These are phyloP conservation scores for Macrosoma leucophasiata DNA, from an alignment of 2,888 invertebrate genomes.

Conservation along the genomic window DNA sequence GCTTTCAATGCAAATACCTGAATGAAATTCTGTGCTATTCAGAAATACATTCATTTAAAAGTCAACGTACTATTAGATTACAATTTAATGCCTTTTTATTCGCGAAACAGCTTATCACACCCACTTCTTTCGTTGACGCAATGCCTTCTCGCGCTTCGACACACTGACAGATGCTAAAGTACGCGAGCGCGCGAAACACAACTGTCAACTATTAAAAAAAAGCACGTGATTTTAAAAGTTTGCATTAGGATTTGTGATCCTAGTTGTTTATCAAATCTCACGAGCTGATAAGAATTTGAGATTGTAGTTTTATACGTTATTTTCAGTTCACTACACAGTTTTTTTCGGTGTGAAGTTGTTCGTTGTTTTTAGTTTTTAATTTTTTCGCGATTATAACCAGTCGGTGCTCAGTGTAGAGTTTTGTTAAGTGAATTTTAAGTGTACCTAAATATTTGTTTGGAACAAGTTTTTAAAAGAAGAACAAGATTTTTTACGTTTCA, in stretches of 20 bases:
- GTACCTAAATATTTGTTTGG: conserved; percentile 1
- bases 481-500: too few relatives aligned
- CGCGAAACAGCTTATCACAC: conserved; percentile 28
- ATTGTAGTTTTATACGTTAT: conserved; percentile 10
- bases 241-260: conserved; percentile 8
- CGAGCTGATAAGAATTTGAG: conserved; percentile 12
- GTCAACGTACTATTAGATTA: too few relatives aligned
- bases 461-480: too few relatives aligned
- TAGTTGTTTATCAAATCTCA: conserved; percentile 20
- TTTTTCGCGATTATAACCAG: background rate
- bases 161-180: conserved; percentile 30
- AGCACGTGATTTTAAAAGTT: conserved; percentile 19
- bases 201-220: conserved; percentile 27
- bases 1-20: too few relatives aligned
- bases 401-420: too few relatives aligned
- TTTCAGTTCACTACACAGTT: conserved; percentile 18
- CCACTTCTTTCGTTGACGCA: conserved; percentile 26
- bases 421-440: conserved; percentile 2
- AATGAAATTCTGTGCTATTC: too few relatives aligned
- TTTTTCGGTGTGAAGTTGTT: too few relatives aligned
- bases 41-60: too few relatives aligned
- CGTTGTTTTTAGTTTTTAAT: background rate
- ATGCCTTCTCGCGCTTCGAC: conserved; percentile 26
- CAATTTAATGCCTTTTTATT: too few relatives aligned
- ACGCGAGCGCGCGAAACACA: conserved; percentile 27